Evolutionary conservation across 2,797 vertebrate species (phyloP), one percentile per base, ranked within the genome.

Genomic region (Gymnothorax reevesii): DNA sequence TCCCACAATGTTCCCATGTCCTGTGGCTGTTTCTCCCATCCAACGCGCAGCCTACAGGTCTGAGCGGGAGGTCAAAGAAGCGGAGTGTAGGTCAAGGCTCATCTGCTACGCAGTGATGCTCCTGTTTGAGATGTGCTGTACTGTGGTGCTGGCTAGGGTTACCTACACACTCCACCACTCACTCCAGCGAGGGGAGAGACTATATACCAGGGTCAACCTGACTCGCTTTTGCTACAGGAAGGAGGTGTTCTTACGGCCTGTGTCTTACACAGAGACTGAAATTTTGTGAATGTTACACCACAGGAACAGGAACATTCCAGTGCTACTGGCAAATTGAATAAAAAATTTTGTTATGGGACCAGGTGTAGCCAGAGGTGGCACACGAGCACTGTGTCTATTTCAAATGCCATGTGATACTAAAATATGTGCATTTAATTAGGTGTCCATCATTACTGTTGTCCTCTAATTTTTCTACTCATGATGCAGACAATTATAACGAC

Each of bases 141-240:
- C 91, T 1, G 1, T 95, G 66, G 91, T 88, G 7, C 86, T 96
- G 84, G 93, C 91, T 0, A 95, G 92, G 86, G 88, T 92, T 7
- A 92, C 90, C 0, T 49, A 93, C 66, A 91, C 92, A 33, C 83
- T 96, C 55, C 94, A 94, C 82, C 55, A 62, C 7, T 91, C 94
- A 87, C 90, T 95, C 27, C 92, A 94, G 69, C 0, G 6, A 55
- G 90, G 86, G 25, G 89, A 94, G 88, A 92, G 66, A 82, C 62
- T 88, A 20, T 64, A 89, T 77, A 84, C 90, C 27, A 86, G 83
- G 69, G 88, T 96, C 80, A 94, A 91, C 87, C 94, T 96, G 52
- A 96, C 92, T 0, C 89, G 8, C 49, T 95, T 95, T 86, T 92
- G 93, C 60, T 91, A 94, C 92, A 95, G 87, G 83, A 95, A 91